phyloP scores from a whole-genome alignment of 2,113 vertebrate species.

The Emydura subglobosa region DNA sequence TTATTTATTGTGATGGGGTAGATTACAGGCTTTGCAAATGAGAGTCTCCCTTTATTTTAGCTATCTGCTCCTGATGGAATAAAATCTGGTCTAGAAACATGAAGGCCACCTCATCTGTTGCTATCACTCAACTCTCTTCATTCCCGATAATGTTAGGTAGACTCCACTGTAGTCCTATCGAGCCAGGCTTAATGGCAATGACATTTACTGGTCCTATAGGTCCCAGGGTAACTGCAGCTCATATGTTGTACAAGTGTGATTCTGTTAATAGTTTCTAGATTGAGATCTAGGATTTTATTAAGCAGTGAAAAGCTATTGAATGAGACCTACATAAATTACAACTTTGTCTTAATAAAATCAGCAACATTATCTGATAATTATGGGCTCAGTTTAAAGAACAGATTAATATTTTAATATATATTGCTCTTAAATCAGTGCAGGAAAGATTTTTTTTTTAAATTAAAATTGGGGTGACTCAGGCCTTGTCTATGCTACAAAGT shows the following conservation, averaged over 20 bases:
- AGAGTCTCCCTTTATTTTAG: constrained; percentile 33
- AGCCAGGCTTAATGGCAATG: neutral
- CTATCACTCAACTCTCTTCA: constrained; percentile 44
- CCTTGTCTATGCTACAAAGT: neutral
- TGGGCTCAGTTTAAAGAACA: neutral
- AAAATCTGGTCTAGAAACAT: constrained; percentile 46
- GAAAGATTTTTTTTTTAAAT: neutral
- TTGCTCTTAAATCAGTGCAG: neutral
- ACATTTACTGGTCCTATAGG: neutral
- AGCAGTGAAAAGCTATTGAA: neutral
- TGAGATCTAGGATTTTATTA: neutral
- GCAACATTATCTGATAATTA: neutral
- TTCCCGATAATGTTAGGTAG: neutral
- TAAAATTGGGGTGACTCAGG: neutral
- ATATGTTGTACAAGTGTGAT: rapidly evolving
- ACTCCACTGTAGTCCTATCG: neutral
- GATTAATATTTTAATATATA: neutral
- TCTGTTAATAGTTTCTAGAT: neutral
- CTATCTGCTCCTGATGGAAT: constrained; percentile 16
- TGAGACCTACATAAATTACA: neutral
- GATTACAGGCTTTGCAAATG: constrained; percentile 53
- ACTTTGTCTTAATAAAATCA: neutral
- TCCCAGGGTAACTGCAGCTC: neutral
- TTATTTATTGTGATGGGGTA: constrained; percentile 54
- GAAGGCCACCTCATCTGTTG: constrained; percentile 51